Evolutionary conservation across 2,113 vertebrate species (phyloP).

Genomic region (Todiramphus chloris): DNA sequence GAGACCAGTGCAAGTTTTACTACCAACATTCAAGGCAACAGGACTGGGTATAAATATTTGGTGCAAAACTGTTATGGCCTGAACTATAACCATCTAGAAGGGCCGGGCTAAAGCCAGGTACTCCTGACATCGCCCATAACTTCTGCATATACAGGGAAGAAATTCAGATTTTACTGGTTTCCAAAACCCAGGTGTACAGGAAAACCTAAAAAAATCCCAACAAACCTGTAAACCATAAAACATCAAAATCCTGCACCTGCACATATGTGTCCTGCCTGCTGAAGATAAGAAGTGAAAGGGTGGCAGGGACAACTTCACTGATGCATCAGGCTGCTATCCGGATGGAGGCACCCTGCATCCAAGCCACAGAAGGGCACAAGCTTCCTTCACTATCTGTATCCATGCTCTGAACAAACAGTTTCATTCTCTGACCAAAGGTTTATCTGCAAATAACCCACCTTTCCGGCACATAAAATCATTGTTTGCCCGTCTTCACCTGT

Average conservation of each 20-base stretch:
- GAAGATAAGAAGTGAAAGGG: neutral
- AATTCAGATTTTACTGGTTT: neutral
- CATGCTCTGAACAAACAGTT: neutral
- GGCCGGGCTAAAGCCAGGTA: neutral
- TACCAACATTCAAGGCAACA: neutral
- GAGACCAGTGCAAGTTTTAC: neutral
- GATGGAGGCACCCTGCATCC: neutral
- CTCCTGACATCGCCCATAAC: neutral
- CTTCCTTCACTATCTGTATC: neutral
- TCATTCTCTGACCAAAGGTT: neutral
- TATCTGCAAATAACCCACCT: neutral
- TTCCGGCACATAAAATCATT: neutral
- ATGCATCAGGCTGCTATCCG: neutral
- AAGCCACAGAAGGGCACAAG: accelerated
- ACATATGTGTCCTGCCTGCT: neutral
- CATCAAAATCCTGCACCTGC: neutral
- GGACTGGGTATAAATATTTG: neutral
- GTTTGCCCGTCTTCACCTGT: neutral
- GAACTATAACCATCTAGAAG: neutral
- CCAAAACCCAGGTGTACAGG: neutral
- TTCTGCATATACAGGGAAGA: neutral
- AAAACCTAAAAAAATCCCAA: neutral
- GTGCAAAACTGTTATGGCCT: neutral
- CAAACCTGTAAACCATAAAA: neutral
- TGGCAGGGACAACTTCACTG: neutral